phyloP scores from a whole-genome alignment of 2,797 vertebrate genomes.

The Rousettus madagascariensis region DNA sequence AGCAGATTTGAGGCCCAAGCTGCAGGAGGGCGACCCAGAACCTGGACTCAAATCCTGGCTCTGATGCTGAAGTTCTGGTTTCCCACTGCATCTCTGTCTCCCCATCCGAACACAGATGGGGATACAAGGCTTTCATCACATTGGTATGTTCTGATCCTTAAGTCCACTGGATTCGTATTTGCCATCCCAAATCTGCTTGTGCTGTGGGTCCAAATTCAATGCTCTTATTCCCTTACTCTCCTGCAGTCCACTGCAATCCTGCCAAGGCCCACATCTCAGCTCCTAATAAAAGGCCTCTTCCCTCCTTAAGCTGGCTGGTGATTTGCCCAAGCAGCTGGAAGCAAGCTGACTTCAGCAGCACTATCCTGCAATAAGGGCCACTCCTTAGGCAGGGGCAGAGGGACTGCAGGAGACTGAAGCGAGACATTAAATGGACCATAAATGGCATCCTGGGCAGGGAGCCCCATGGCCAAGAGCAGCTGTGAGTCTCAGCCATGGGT shows the following conservation, averaged over 20 bases:
- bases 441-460: background rate
- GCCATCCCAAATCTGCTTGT: background rate
- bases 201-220: background rate
- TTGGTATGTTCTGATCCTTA: background rate
- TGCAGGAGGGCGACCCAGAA: background rate
- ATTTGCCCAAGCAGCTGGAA: background rate
- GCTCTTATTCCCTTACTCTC: background rate
- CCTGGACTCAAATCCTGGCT: background rate
- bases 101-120: background rate
- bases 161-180: background rate
- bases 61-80: background rate
- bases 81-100: background rate
- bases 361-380: accelerated
- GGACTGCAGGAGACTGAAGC: background rate
- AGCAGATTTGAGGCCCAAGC: background rate
- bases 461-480: accelerated
- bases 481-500: background rate
- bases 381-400: accelerated
- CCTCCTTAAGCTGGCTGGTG: background rate
- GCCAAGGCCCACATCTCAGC: background rate
- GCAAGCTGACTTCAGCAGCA: background rate
- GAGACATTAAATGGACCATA: background rate
- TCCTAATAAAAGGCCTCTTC: background rate
- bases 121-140: background rate
- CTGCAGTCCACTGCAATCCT: background rate